These are phyloP conservation scores for Amblyornis subalaris DNA, from an alignment of 2,113 vertebrate species.

Conservation along the genomic window DNA sequence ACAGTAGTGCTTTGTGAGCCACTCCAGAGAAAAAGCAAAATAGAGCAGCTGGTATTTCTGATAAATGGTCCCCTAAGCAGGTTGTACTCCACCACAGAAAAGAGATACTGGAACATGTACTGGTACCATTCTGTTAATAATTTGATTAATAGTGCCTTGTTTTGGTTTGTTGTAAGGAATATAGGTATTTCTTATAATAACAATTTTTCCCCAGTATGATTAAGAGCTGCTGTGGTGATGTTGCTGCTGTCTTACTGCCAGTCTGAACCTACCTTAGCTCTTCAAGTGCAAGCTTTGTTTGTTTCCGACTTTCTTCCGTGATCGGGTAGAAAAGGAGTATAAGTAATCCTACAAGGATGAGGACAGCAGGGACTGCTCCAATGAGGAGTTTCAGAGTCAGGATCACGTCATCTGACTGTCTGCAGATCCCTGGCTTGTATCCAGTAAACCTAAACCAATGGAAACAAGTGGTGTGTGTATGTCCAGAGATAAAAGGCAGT, in stretches of 20 bases:
- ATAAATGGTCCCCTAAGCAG: not conserved
- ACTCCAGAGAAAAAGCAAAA: not conserved
- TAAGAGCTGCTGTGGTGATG: not conserved
- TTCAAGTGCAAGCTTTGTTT: slow-evolving; percentile 77
- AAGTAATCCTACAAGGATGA: slow-evolving; percentile 84
- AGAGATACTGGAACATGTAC: not conserved
- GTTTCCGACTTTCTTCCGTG: slow-evolving; percentile 78
- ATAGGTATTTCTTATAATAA: not conserved
- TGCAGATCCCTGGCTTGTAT: slow-evolving; percentile 84
- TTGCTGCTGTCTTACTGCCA: not conserved
- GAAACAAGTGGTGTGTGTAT: not conserved
- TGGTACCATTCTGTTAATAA: not conserved
- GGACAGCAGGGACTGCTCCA: slow-evolving; percentile 83
- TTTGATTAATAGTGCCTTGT: not conserved
- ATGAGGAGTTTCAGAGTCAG: slow-evolving; percentile 90
- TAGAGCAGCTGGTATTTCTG: not conserved
- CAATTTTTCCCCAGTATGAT: not conserved
- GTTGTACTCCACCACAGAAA: not conserved
- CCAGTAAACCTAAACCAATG: slow-evolving; percentile 82
- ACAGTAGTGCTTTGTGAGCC: not conserved
- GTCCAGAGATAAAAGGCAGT: not conserved
- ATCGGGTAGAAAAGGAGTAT: slow-evolving; percentile 87
- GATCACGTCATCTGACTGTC: slow-evolving; percentile 80
- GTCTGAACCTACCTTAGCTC: slow-evolving; percentile 77
- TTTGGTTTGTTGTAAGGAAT: not conserved